Evolutionary conservation across 2,888 invertebrate genomes (phyloP).

Genomic region (Yponomeuta plumbellus): DNA sequence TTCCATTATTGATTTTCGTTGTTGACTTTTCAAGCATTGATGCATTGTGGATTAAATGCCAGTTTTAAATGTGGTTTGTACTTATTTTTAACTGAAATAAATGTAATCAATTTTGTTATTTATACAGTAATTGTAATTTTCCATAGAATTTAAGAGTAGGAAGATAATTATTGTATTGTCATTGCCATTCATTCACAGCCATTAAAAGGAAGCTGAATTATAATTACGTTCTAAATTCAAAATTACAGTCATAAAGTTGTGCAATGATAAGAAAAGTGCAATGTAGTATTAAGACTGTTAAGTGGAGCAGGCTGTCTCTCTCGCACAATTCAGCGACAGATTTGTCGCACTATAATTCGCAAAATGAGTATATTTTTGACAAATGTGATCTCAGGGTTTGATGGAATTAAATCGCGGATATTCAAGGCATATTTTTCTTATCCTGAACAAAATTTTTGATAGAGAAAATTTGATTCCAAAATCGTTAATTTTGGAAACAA

Average conservation of each 20-base stretch:
- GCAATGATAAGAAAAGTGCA: background rate
- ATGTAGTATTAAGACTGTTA: too few relatives aligned
- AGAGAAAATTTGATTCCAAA: too few relatives aligned
- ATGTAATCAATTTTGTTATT: constrained; percentile 10
- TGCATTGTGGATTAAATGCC: background rate
- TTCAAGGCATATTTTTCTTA: too few relatives aligned
- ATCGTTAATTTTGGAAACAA: too few relatives aligned
- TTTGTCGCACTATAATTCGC: too few relatives aligned
- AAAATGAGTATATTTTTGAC: too few relatives aligned
- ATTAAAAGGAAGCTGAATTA: background rate
- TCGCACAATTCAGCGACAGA: too few relatives aligned
- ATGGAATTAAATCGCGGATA: too few relatives aligned
- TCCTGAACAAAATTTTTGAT: too few relatives aligned
- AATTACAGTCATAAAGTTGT: background rate
- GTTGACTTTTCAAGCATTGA: background rate
- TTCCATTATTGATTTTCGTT: background rate
- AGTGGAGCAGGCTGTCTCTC: too few relatives aligned
- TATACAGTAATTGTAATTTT: constrained; percentile 5
- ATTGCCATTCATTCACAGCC: constrained; percentile 7
- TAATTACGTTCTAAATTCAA: background rate
- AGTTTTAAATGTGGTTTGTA: background rate
- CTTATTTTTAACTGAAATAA: constrained; percentile 12
- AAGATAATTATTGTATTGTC: background rate
- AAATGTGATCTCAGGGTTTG: too few relatives aligned
- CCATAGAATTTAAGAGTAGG: constrained; percentile 8